phyloP scores from a whole-genome alignment of 1,140 invertebrate species.

The Brachionus rubens region DNA sequence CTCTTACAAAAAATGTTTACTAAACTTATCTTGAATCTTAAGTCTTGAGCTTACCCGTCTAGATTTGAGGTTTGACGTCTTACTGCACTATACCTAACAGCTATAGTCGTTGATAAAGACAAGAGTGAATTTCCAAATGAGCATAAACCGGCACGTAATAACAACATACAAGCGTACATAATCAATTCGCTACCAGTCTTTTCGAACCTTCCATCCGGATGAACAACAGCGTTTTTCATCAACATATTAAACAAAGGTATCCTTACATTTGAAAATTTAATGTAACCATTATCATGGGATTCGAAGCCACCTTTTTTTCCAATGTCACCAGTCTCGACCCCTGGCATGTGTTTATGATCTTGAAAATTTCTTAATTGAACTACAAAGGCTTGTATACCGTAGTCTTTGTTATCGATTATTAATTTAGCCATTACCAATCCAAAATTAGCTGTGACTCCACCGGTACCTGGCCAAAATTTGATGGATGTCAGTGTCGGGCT shows the following conservation, averaged over 20 bases:
- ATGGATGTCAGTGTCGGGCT: conserved; percentile 80
- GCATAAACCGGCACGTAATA: conserved; percentile 74
- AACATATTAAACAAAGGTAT: conserved; percentile 80
- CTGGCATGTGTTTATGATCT: conserved; percentile 77
- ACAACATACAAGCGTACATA: conserved; percentile 90
- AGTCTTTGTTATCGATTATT: conserved; percentile 74
- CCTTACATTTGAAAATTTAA: conserved; percentile 75
- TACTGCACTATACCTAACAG: conserved; percentile 76
- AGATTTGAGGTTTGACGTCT: conserved; percentile 79
- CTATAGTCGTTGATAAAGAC: conserved; percentile 77
- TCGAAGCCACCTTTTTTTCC: conserved; percentile 84
- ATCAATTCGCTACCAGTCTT: conserved; percentile 74
- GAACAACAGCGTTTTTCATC: conserved; percentile 80
- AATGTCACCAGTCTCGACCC: conserved; percentile 77
- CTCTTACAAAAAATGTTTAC: conserved; percentile 63
- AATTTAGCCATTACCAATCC: conserved; percentile 80
- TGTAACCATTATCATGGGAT: conserved; percentile 78
- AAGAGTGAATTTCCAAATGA: conserved; percentile 57
- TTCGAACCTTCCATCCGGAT: conserved; percentile 65
- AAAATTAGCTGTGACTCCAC: conserved; percentile 86
- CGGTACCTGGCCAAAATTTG: conserved; percentile 89
- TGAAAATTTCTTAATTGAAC: conserved; percentile 82
- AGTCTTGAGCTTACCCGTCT: conserved; percentile 66
- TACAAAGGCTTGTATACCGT: conserved; percentile 90
- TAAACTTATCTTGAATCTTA: conserved; percentile 8